These are phyloP conservation scores for Troides helena DNA, from an alignment of 2,888 invertebrate genomes.

Conservation along the genomic window DNA sequence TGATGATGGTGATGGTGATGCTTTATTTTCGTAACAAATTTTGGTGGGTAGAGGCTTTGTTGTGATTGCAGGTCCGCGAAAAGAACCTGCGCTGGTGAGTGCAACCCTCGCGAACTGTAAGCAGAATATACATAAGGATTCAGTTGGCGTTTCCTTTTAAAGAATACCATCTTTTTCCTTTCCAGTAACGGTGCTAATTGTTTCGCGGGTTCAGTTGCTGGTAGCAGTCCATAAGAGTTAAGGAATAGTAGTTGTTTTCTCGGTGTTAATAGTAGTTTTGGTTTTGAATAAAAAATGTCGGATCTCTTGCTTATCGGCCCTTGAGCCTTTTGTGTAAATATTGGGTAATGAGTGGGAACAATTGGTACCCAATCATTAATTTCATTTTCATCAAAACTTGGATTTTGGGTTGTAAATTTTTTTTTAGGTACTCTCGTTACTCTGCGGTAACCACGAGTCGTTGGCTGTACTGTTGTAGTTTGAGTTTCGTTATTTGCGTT, in stretches of 20 bases:
- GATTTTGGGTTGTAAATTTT: slow-evolving; percentile 47
- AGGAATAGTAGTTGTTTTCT: slow-evolving; percentile 58
- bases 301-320: slow-evolving; percentile 54
- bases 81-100: slow-evolving; percentile 43
- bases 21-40: slow-evolving; percentile 69
- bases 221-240: slow-evolving; percentile 63
- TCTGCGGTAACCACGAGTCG: slow-evolving; percentile 57
- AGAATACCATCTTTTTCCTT: slow-evolving; percentile 57
- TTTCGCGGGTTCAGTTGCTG: slow-evolving; percentile 45
- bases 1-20: slow-evolving; percentile 85
- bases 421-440: slow-evolving; percentile 63
- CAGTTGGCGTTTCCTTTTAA: slow-evolving; percentile 54
- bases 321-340: slow-evolving; percentile 42
- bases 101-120: slow-evolving; percentile 55
- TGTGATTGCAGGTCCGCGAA: slow-evolving; percentile 55
- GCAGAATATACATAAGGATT: slow-evolving; percentile 55
- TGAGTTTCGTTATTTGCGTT: slow-evolving; percentile 41
- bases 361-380: slow-evolving; percentile 74
- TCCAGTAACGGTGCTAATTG: slow-evolving; percentile 38
- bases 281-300: slow-evolving; percentile 39
- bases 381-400: slow-evolving; percentile 50
- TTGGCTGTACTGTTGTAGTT: slow-evolving; percentile 42
- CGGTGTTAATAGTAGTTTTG: slow-evolving; percentile 34
- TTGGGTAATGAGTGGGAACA: slow-evolving; percentile 60
- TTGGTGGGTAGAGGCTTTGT: slow-evolving; percentile 50